Base-by-base conservation (phyloP, 2,888 invertebrate species). In the Harpalus rubripes region DNA sequence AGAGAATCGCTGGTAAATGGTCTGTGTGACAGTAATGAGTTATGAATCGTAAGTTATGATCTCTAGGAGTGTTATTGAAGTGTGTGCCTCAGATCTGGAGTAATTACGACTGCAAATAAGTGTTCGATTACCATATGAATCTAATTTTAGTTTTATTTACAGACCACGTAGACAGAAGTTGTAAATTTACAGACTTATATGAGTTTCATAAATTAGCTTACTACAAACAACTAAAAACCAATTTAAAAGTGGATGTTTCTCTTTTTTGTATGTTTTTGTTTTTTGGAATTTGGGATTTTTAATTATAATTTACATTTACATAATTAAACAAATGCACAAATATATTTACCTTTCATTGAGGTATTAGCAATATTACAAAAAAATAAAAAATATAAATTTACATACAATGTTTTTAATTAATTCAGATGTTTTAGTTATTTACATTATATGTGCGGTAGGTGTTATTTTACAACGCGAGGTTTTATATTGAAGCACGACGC, bases 141-240 rank as follows among this genome's bases (percentile, higher is more conserved):
- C 68, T 68, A 68, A 68, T 68, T 68, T 68, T n/a, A 68, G 26
- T n/a, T 39, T 32, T 68, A 68, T 68, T 68, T 68, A 68, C 32
- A 68, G n/a, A 39, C 44, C 12, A 8, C 12, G 44, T 52, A 52
- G 44, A 52, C 12, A 52, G 44, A 8, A 52, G 44, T 52, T 8
- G 44, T 52, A 52, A 52, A 52, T 52, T 52, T 52, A 52, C 44
- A 52, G 44, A 52, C 44, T 10, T 52, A 52, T 52, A 52, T 52
- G 44, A 52, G 44, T 8, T 10, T 6, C 44, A 52, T 52, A 52
- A 52, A 52, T 52, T 52, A 52, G 8, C 7, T 10, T 12, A 52
- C 8, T 52, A 8, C 4, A 52, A 52, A 52, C 44, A 52, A 12
- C 12, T 52, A 0, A n/a, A n/a, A n/a, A n/a, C 2, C 8, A 52